phyloP scores from a whole-genome alignment of 1,140 invertebrate genomes.

The Stegodyphus dumicola region DNA sequence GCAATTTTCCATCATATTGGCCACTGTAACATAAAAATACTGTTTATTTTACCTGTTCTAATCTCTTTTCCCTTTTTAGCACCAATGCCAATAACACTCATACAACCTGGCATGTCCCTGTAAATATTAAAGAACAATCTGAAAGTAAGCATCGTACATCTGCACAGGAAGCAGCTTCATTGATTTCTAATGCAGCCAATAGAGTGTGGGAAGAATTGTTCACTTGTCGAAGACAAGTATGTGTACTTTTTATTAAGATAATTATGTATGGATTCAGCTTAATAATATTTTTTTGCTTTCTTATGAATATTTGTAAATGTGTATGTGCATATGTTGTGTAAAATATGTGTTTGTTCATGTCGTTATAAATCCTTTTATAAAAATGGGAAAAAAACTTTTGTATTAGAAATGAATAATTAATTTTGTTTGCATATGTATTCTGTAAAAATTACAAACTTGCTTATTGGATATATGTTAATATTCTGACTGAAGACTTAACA shows the following conservation, averaged over 20 bases:
- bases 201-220: constrained; percentile 98
- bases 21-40: background rate
- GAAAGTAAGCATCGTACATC: constrained; percentile 53
- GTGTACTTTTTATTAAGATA: background rate
- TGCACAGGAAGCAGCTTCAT: constrained; percentile 79
- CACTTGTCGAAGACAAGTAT: constrained; percentile 92
- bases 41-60: background rate
- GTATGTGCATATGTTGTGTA: too few species aligned
- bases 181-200: constrained; percentile 87
- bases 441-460: too few species aligned
- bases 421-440: too few species aligned
- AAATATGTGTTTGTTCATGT: too few species aligned
- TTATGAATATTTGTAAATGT: too few species aligned
- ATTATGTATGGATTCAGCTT: too few species aligned
- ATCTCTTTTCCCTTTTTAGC: constrained; percentile 37
- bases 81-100: constrained; percentile 58
- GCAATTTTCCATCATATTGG: background rate
- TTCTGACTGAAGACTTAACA: too few species aligned
- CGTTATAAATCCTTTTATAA: too few species aligned
- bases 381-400: too few species aligned
- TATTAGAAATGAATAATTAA: too few species aligned
- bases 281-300: too few species aligned
- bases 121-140: constrained; percentile 64
- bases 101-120: constrained; percentile 91
- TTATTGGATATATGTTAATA: too few species aligned